phyloP scores from a whole-genome alignment of 2,888 invertebrate genomes.

The Siphonodentalium dalli region DNA sequence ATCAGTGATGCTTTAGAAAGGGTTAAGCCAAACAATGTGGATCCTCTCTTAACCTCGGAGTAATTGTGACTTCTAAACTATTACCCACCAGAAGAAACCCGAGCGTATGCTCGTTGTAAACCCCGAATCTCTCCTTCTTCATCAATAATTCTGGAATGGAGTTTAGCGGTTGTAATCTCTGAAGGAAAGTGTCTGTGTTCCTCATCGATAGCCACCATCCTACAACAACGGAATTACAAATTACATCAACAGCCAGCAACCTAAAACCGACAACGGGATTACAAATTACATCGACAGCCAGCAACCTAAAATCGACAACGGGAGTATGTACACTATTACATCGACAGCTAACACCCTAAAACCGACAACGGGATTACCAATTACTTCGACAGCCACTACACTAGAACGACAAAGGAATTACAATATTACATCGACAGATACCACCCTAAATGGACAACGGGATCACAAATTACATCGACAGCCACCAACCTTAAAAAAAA shows the following conservation, averaged over 20 bases:
- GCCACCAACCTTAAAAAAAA: not conserved
- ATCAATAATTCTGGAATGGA: conserved; percentile 40
- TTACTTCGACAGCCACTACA: conserved; percentile 5
- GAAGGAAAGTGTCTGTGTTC: conserved; percentile 48
- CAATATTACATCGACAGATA: not conserved
- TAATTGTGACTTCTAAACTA: too few relatives aligned
- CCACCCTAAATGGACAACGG: not conserved
- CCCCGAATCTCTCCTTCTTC: conserved; percentile 43
- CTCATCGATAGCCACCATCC: conserved; percentile 60
- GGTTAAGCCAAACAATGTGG: too few relatives aligned
- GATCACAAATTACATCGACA: not conserved
- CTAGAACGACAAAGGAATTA: not conserved
- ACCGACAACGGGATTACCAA: not conserved
- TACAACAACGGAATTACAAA: conserved; percentile 15
- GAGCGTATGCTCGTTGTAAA: conserved; percentile 43
- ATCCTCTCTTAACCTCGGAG: too few relatives aligned
- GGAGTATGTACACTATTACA: not conserved
- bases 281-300: not conserved
- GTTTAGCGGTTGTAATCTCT: conserved; percentile 43
- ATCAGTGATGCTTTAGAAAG: too few relatives aligned
- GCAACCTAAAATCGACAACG: not conserved
- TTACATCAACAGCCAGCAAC: not conserved
- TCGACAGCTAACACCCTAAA: not conserved
- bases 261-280: not conserved
- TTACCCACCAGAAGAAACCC: conserved; percentile 48